Base-by-base conservation (phyloP, 1,140 invertebrate species). In the Temnothorax curvispinosus region DNA sequence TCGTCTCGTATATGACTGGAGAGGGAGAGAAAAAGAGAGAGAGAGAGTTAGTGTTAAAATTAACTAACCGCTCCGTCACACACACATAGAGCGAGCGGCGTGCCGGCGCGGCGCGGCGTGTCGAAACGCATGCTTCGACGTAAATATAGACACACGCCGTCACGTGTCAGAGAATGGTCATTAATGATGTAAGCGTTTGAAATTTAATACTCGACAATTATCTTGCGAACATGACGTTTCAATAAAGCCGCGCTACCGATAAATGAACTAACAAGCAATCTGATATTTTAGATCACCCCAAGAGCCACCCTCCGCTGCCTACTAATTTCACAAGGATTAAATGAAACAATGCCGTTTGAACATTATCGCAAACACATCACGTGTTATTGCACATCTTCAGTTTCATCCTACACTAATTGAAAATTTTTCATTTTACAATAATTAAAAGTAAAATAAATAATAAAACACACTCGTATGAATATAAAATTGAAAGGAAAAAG, bases 121-220 rank as follows among this genome's bases (percentile, higher is more conserved):
- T 54, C 88, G 77, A 80, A 74, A 85, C 60, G 44, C 35, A 21
- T 47, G 80, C 54, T 80, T 72, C 27, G 50, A 88, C 65, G 71
- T 88, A 90, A 90, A 90, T 90, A 90, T 88, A 85, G 80, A 87
- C 80, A 80, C 62, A 64, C 74, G 41, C 62, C 56, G 78, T 87
- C 88, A 71, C 69, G 75, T 87, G 78, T 84, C 85, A 78, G 85
- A 13, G 77, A 90, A 85, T 69, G 27, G 58, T 75, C 74, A 89
- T 81, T 80, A 89, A 89, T 89, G 84, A 89, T 89, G 85, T 72
- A 85, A 90, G 74, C 88, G 44, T 84, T 85, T 64, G 85, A 90
- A 87, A 84, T 89, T 75, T 72, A 54, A 76, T 32, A 52, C 52
- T 54, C 6, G 6, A 76, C 67, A 52, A 89, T 78, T 88, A 88